phyloP scores from a whole-genome alignment of 2,888 invertebrate genomes.

The Pterobdella sp. region DNA sequence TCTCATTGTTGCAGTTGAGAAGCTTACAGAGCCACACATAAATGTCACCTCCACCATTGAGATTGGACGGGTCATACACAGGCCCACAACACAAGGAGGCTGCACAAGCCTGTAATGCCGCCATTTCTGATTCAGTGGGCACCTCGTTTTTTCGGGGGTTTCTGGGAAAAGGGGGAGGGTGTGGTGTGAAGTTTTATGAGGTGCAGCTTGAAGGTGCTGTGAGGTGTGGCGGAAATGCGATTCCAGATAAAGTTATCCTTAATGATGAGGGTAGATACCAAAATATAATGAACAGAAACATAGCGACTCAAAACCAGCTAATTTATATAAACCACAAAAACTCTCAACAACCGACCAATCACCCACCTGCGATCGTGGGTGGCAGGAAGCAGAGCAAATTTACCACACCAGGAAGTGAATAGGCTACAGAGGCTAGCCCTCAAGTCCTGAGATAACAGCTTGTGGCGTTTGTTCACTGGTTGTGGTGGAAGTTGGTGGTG shows the following conservation, averaged over 20 bases:
- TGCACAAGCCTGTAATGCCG: conserved; percentile 76
- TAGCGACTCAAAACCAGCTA: background rate
- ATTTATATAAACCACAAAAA: background rate
- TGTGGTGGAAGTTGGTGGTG: background rate
- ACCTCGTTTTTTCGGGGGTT: conserved; percentile 27
- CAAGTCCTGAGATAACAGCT: conserved; percentile 75
- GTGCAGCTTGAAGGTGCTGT: background rate
- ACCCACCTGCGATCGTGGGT: background rate
- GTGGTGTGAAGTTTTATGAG: no score
- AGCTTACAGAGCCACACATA: conserved; percentile 89
- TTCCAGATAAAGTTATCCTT: no score
- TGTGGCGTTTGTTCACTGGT: conserved; percentile 75
- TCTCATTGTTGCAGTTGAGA: conserved; percentile 69
- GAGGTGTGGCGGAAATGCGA: background rate
- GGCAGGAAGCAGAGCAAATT: conserved; percentile 58
- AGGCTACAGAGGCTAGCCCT: conserved; percentile 78
- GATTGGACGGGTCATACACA: conserved; percentile 74
- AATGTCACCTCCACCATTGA: conserved; percentile 75
- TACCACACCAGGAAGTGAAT: conserved; percentile 88
- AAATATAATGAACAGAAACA: background rate
- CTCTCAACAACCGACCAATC: background rate
- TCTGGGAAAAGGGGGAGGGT: conserved; percentile 8
- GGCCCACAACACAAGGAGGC: conserved; percentile 90
- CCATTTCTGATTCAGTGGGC: conserved; percentile 53
- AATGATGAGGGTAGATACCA: no score